Base-by-base conservation (phyloP, 2,797 vertebrate genomes). In the Gymnoscopelus braueri region DNA sequence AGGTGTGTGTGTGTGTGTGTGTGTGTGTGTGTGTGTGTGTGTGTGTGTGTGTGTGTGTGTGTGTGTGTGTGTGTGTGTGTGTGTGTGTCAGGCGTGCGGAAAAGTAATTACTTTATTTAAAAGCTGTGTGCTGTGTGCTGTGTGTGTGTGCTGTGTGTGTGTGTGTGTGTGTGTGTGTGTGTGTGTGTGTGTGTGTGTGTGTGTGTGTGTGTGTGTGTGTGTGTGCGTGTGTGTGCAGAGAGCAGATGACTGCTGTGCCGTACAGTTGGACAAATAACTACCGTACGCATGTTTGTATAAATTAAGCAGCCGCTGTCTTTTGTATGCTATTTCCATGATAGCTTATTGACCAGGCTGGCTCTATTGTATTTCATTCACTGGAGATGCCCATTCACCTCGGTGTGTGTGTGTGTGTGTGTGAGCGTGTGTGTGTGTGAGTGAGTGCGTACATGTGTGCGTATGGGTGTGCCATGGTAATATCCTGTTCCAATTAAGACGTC, bases 311-410 rank as follows among this genome's bases (percentile, higher is more conserved):
- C 3, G 0, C 12, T 4, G 52, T 39, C 79, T 75, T 81, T 87
- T 88, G 79, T 88, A 66, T 9, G 12, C 14, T 53, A 49, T 80
- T 77, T 69, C 79, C 81, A 77, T 57, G 59, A 65, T 3, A 60
- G 72, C 48, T 74, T 58, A 84, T 84, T 44, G 35, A 39, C 35
- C 67, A 84, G 79, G 79, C 56, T 50, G 60, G 73, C 56, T 63
- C 53, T 68, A 80, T 88, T 90, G 85, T 87, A 0, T 59, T 80
- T 65, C 57, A 65, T 54, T 78, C 62, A 62, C 55, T 60, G 44
- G 49, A 73, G 60, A 1, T 0, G 57, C 76, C 65, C 69, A 64
- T 70, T 78, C 85, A 84, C 69, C 82, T 71, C 39, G 7, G 39
- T 44, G 39, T 44, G 39, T 35, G 55, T 53, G 59, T 47, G 44